phyloP scores from a whole-genome alignment of 2,797 vertebrate genomes.

The Urophycis tenuis region DNA sequence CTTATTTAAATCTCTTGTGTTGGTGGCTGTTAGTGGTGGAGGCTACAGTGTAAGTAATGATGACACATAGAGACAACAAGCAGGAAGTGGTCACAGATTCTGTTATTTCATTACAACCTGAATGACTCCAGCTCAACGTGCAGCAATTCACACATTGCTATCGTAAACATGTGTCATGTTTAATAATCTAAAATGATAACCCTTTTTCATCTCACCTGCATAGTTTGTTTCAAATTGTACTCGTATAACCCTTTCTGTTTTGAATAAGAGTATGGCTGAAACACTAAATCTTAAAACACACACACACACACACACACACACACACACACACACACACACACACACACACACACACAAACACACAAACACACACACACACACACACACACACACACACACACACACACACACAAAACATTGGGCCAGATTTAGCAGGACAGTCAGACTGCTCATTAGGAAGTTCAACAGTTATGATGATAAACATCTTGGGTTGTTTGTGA shows the following conservation, averaged over 20 bases:
- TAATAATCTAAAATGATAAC: background rate
- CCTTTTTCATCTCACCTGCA: background rate
- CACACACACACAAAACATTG: too few relatives aligned
- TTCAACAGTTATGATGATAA: background rate
- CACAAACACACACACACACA: too few relatives aligned
- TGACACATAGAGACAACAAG: conserved; percentile 81
- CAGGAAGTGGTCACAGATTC: conserved; percentile 83
- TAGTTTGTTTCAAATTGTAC: background rate
- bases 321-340: too few relatives aligned
- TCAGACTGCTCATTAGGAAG: background rate
- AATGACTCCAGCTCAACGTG: conserved; percentile 77
- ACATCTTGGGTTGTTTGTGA: background rate
- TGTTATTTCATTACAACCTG: conserved; percentile 85
- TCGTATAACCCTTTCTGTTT: background rate
- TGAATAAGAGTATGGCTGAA: background rate
- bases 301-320: too few relatives aligned
- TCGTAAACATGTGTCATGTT: background rate
- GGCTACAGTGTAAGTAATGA: conserved; percentile 78
- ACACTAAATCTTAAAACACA: background rate
- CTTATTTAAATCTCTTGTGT: conserved; percentile 67
- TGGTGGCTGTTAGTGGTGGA: conserved; percentile 68
- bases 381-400: too few relatives aligned
- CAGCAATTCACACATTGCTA: background rate
- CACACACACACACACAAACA: too few relatives aligned
- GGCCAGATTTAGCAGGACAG: background rate